Evolutionary conservation across 2,113 vertebrate species (phyloP).

Genomic region (Ursus arctos): DNA sequence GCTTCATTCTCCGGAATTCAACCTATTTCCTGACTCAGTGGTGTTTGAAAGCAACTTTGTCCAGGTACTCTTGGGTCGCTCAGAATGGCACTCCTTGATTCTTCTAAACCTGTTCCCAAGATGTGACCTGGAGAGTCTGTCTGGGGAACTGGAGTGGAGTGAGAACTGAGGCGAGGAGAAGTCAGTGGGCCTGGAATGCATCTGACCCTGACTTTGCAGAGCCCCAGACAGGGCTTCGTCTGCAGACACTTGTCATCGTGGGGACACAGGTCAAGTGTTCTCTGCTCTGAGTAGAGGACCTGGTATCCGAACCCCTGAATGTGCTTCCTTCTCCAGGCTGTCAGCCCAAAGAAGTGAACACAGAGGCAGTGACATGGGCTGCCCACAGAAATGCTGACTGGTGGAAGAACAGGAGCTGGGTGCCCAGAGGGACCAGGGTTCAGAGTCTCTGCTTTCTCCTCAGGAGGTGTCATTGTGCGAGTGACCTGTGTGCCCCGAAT

Average conservation of each 20-base stretch:
- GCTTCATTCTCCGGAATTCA: slow-evolving; percentile 84
- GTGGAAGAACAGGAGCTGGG: not conserved
- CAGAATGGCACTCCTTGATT: not conserved
- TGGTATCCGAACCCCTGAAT: not conserved
- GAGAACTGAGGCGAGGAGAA: not conserved
- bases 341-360: not conserved
- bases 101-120: not conserved
- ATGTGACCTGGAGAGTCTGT: not conserved
- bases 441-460: not conserved
- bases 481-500: not conserved
- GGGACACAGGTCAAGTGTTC: not conserved
- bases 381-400: not conserved
- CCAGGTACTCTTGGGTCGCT: slow-evolving; percentile 75
- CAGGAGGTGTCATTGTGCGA: not conserved
- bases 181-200: too few species aligned
- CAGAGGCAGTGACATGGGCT: not conserved
- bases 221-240: not conserved
- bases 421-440: not conserved
- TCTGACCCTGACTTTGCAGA: not conserved
- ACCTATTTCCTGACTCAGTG: slow-evolving; percentile 83
- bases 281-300: not conserved
- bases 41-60: slow-evolving; percentile 87
- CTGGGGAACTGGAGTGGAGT: not conserved
- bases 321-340: not conserved
- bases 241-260: too few species aligned